phyloP scores from a whole-genome alignment of 1,140 invertebrate genomes.

The Nephila pilipes region DNA sequence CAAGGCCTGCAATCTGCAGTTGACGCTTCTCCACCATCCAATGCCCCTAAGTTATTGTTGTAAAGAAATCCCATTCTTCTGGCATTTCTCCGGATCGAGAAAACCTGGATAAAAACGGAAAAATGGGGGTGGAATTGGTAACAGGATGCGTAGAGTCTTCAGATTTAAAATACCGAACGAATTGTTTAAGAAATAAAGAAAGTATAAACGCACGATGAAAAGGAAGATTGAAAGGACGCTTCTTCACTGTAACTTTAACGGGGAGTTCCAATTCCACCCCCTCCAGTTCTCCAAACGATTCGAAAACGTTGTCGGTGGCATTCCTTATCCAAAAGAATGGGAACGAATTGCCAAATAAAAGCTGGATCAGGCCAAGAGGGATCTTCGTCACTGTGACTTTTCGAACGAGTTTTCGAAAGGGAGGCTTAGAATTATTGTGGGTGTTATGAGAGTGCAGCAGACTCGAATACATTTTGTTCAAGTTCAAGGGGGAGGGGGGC shows the following conservation, averaged over 20 bases:
- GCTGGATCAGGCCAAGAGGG: background rate
- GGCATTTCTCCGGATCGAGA: slow-evolving; percentile 50
- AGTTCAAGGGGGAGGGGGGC: background rate
- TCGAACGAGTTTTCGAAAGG: background rate
- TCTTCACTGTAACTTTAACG: slow-evolving; percentile 33
- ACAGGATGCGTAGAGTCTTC: slow-evolving; percentile 2
- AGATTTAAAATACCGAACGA: slow-evolving; percentile 69
- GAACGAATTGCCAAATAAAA: slow-evolving; percentile 72
- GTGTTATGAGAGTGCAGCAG: slow-evolving; percentile 13
- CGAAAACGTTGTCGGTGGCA: slow-evolving; percentile 39
- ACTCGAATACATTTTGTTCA: background rate
- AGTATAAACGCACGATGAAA: slow-evolving; percentile 56
- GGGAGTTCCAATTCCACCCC: background rate
- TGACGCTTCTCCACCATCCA: slow-evolving; percentile 64
- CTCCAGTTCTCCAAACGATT: background rate
- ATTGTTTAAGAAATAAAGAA: slow-evolving; percentile 73
- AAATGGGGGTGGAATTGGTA: background rate
- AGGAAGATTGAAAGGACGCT: slow-evolving; percentile 46
- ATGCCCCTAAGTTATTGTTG: slow-evolving; percentile 72
- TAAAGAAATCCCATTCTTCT: slow-evolving; percentile 54
- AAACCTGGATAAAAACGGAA: slow-evolving; percentile 17
- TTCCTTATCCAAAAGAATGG: slow-evolving; percentile 38
- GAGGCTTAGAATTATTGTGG: slow-evolving; percentile 3
- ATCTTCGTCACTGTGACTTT: background rate
- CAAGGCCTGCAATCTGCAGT: slow-evolving; percentile 51